phyloP scores from a whole-genome alignment of 2,888 invertebrate genomes.

The Apodemia mormo region DNA sequence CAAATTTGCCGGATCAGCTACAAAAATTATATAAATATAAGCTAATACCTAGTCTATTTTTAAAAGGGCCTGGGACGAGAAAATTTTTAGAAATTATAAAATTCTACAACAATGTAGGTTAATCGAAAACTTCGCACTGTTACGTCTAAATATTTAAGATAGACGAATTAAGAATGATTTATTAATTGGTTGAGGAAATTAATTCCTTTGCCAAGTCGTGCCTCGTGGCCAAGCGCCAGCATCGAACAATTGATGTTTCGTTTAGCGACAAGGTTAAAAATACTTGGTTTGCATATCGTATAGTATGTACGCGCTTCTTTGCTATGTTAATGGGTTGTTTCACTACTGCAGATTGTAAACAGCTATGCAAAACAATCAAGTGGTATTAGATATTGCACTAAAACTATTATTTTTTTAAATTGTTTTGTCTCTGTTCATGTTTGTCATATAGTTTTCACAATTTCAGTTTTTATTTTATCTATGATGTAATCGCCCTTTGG shows the following conservation, averaged over 20 bases:
- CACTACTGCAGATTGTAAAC: background rate
- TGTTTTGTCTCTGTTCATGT: too few relatives aligned
- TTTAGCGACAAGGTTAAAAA: slow-evolving; percentile 18
- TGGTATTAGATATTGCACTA: too few relatives aligned
- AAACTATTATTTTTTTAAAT: too few relatives aligned
- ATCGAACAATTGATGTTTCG: background rate
- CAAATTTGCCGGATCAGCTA: too few relatives aligned
- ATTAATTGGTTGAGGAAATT: slow-evolving; percentile 11
- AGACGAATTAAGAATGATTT: slow-evolving; percentile 15
- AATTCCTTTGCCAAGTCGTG: slow-evolving; percentile 13
- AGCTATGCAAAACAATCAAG: background rate
- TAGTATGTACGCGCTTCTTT: background rate
- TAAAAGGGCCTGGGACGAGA: background rate
- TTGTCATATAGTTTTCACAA: too few relatives aligned
- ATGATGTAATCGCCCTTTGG: too few relatives aligned
- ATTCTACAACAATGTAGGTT: background rate
- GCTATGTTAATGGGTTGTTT: slow-evolving; percentile 10
- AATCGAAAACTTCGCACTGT: background rate
- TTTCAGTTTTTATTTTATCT: too few relatives aligned
- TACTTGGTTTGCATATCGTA: slow-evolving; percentile 13
- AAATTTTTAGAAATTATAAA: background rate
- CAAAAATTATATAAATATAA: too few relatives aligned
- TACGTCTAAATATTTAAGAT: background rate
- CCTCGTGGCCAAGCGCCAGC: slow-evolving; percentile 17
- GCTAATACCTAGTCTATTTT: too few relatives aligned